Evolutionary conservation across 2,797 vertebrate species (phyloP), one percentile per base, ranked within the genome.

Genomic region (Notolabrus celidotus): DNA sequence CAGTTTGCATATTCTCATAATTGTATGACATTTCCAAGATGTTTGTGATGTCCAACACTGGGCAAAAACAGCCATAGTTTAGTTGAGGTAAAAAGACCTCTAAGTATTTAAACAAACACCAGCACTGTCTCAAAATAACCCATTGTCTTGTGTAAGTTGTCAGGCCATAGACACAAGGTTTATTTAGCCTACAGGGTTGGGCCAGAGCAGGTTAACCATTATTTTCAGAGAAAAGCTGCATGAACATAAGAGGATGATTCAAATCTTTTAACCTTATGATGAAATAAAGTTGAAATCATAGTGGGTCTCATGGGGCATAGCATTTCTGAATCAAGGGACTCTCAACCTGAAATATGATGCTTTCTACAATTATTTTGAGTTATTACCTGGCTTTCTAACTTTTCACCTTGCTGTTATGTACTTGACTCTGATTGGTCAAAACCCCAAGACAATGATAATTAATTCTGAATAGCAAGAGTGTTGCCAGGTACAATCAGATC

Each of bases 261-360:
- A 23, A 25, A 58, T 65, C 23, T 49, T 49, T 63, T 23, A 23
- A 39, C 17, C 11, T 2, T 22, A 20, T 64, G 51, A 60, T 75
- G 42, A 62, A 65, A 72, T 49, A 27, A 61, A 47, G 45, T 16
- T 9, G 22, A 67, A 34, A 67, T 59, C 15, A 33, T 42, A 22
- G 22, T 20, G 67, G 34, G 11, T 25, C 39, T 19, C 4, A 7
- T 17, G 23, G 29, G 42, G 39, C 66, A 67, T 7, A 7, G 6
- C 15, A 22, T 45, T n/a, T 58, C 29, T 45, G 10, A 67, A 31
- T 50, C 34, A 12, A 7, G 10, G 10, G 22, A 34, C 36, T 58
- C 31, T 57, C 22, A 62, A 33, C 61, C 29, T 34, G 17, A 42
- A 19, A 42, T 10, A n/a, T n/a, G n/a, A 7, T 6, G 39, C 4